Percentiles rank a stretch among this genome's conserved stretches.
phyloP scores from a whole-genome alignment of 1,140 invertebrate species.

The Ceratosolen solmsi region DNA sequence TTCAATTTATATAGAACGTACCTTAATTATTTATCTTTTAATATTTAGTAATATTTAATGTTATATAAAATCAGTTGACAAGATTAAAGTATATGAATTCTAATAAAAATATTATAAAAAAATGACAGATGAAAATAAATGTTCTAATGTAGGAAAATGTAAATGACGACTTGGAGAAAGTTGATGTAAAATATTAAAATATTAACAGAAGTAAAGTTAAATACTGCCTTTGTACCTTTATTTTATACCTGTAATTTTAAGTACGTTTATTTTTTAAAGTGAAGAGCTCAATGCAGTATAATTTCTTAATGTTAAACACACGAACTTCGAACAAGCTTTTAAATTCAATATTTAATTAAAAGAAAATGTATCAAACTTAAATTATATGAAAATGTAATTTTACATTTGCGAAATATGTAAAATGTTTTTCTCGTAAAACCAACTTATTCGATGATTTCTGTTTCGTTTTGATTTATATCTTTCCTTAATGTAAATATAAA shows the following conservation, averaged over 20 bases:
- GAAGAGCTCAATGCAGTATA: too few relatives aligned
- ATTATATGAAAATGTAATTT: constrained; percentile 35
- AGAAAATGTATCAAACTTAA: too few relatives aligned
- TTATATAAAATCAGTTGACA: constrained; percentile 22
- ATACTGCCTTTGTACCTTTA: constrained; percentile 35
- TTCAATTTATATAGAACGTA: constrained; percentile 11
- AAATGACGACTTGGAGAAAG: constrained; percentile 33
- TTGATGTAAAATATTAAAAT: constrained; percentile 43
- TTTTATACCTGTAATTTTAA: constrained; percentile 34
- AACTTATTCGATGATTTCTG: too few relatives aligned
- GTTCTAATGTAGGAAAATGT: constrained; percentile 32
- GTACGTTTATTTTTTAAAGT: too few relatives aligned
- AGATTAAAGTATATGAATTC: constrained; percentile 15
- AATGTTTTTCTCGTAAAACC: constrained; percentile 5
- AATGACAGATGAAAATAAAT: not conserved
- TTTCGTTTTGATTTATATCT: too few relatives aligned
- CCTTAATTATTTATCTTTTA: constrained; percentile 21
- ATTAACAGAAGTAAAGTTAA: not conserved
- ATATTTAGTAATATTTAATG: constrained; percentile 20
- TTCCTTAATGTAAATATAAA: constrained; percentile 29
- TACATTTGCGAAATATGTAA: constrained; percentile 23
- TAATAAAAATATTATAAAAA: too few relatives aligned
- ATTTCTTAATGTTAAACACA: too few relatives aligned
- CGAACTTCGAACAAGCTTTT: too few relatives aligned
- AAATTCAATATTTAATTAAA: too few relatives aligned